Evolutionary conservation across 2,888 invertebrate species (phyloP).

Genomic region (Dusona sp.): DNA sequence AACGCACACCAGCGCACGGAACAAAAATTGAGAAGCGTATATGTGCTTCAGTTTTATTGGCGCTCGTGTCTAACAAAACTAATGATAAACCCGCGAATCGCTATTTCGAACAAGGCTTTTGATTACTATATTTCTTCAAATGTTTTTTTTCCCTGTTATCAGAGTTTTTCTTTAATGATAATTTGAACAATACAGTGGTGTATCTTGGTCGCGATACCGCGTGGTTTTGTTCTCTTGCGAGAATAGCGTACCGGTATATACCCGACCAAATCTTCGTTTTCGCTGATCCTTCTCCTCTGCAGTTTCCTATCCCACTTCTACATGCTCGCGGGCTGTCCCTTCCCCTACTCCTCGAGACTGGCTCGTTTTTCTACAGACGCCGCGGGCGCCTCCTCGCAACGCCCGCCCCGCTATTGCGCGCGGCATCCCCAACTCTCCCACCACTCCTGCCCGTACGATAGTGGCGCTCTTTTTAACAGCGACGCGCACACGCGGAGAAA

Average conservation of each 20-base stretch:
- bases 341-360: conserved; percentile 31
- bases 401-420: not conserved
- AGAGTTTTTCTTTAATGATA: not conserved
- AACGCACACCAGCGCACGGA: not conserved
- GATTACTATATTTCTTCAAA: not conserved
- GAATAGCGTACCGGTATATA: conserved; percentile 73
- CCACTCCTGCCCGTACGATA: conserved; percentile 16
- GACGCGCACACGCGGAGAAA: conserved; percentile 38
- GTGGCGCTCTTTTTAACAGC: conserved; percentile 16
- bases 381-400: conserved; percentile 42
- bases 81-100: not conserved
- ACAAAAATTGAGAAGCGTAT: not conserved
- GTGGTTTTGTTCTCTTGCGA: conserved; percentile 71
- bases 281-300: conserved; percentile 60
- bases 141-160: not conserved
- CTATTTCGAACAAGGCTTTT: not conserved
- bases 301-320: conserved; percentile 54
- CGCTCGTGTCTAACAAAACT: not conserved
- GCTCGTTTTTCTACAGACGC: conserved; percentile 36
- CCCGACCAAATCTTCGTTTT: conserved; percentile 58
- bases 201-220: conserved; percentile 64
- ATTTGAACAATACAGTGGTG: not conserved
- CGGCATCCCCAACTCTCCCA: conserved; percentile 8
- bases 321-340: conserved; percentile 1
- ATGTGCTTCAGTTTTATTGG: not conserved